phyloP scores from a whole-genome alignment of 2,888 invertebrate genomes.

The Orthonychiurus folsomi region DNA sequence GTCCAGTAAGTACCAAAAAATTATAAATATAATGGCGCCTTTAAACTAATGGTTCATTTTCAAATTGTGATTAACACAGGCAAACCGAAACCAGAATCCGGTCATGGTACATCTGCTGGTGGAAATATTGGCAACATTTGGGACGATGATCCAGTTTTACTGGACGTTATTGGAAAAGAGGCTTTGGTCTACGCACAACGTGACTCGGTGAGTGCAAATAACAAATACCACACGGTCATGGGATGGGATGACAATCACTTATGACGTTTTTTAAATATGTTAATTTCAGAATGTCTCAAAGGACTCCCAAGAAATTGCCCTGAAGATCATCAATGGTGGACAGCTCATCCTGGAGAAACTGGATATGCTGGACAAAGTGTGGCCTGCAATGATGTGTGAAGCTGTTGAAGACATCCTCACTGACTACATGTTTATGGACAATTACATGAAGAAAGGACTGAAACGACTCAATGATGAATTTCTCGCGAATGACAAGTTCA shows the following conservation, averaged over 20 bases:
- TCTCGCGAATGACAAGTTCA: constrained; percentile 12
- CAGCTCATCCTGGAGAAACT: constrained; percentile 68
- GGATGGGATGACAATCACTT: not conserved
- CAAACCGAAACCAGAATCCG: constrained; percentile 9
- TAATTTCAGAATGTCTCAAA: not conserved
- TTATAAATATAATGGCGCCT: no score
- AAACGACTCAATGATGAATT: constrained; percentile 45
- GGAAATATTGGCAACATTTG: constrained; percentile 32
- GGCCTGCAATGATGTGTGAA: constrained; percentile 67
- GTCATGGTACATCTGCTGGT: not conserved
- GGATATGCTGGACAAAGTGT: constrained; percentile 61
- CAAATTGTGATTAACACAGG: no score
- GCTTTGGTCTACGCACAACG: constrained; percentile 30
- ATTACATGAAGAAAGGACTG: constrained; percentile 59
- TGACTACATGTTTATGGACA: constrained; percentile 71
- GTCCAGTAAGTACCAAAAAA: constrained; percentile 30
- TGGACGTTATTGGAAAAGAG: constrained; percentile 40
- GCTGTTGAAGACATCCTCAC: constrained; percentile 66
- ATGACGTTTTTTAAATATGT: not conserved
- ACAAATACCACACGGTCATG: not conserved
- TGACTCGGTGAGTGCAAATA: not conserved
- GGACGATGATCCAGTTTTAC: constrained; percentile 39
- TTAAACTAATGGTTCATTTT: constrained; percentile 2
- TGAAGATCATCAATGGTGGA: constrained; percentile 54
- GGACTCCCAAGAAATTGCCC: not conserved